Base-by-base conservation (phyloP, 2,797 vertebrate genomes). In the Leptodactylus fallax region DNA sequence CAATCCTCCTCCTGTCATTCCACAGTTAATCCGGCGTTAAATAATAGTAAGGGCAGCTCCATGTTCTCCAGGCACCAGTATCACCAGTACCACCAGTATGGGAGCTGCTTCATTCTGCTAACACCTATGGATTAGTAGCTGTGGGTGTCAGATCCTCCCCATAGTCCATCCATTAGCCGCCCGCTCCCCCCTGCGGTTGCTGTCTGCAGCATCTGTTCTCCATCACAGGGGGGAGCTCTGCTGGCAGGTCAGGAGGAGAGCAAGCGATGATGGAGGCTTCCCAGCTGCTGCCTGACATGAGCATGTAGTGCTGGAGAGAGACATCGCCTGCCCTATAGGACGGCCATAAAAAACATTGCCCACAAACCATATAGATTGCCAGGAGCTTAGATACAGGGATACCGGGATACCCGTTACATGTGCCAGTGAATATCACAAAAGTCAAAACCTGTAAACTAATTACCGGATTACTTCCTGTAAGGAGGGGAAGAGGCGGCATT, bases 211-310 rank as follows among this genome's bases (percentile, higher is more conserved):
- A 69, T 82, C 88, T 89, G 88, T 21, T 86, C 79, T 69, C 79
- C 79, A 86, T 89, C 84, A 86, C 19, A 4, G 16, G 8, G 74
- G 36, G 49, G 36, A 63, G 69, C 71, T 78, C 14, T 16, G 16
- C 47, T 6, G 74, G 71, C 25, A 78, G 86, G 71, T 65, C 69
- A 72, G 7, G 47, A 53, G 25, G 45, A 51, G 49, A 71, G 71
- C 61, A 45, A 51, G 69, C 0, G 72, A 51, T 83, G 72, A 65
- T 8, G 16, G 86, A 88, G 11, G 47, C 51, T 74, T 87, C 23
- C 87, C 87, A 88, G 87, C 89, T 90, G 89, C 69, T 58, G 6
- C 25, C 81, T 85, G 80, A 51, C 79, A 36, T 60, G 6, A 8
- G 6, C 19, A 16, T 45, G 51, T 36, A 80, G 80, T 65, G 53